Evolutionary conservation across 1,140 invertebrate genomes (phyloP).

Genomic region (Drosophila nebulosa): DNA sequence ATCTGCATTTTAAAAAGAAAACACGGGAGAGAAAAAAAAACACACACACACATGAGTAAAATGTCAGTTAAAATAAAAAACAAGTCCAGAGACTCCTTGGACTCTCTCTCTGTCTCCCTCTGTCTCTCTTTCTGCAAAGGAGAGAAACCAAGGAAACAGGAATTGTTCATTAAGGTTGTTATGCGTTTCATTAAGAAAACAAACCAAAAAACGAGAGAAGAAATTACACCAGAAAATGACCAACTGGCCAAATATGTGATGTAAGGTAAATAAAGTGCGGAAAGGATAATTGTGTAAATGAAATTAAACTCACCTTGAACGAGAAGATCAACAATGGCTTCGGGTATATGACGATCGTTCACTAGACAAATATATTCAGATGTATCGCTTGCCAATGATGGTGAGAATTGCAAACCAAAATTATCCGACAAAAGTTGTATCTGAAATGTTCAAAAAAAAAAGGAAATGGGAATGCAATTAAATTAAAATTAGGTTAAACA

Average conservation of each 20-base stretch:
- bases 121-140: constrained; percentile 19
- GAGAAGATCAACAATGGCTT: constrained; percentile 84
- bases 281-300: too few species aligned
- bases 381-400: constrained; percentile 84
- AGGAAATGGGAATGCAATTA: not conserved
- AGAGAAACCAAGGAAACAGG: constrained; percentile 59
- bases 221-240: too few species aligned
- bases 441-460: constrained; percentile 37
- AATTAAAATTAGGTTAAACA: not conserved
- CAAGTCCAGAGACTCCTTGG: constrained; percentile 14
- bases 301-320: constrained; percentile 84
- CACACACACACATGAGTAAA: constrained; percentile 40
- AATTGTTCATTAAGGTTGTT: constrained; percentile 69
- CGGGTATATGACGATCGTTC: constrained; percentile 85
- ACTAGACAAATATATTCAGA: constrained; percentile 86
- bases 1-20: constrained; percentile 81
- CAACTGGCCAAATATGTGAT: not conserved
- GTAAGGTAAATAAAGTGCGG: not conserved
- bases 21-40: constrained; percentile 5
- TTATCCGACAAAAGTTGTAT: constrained; percentile 84
- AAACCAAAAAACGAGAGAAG: constrained; percentile 1
- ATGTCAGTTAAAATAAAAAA: constrained; percentile 62
- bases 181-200: constrained; percentile 45
- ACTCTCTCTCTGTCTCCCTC: not conserved
- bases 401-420: constrained; percentile 85